Conservation (phyloP, 1,140 invertebrate genomes). For the Conus ventricosus region DNA sequence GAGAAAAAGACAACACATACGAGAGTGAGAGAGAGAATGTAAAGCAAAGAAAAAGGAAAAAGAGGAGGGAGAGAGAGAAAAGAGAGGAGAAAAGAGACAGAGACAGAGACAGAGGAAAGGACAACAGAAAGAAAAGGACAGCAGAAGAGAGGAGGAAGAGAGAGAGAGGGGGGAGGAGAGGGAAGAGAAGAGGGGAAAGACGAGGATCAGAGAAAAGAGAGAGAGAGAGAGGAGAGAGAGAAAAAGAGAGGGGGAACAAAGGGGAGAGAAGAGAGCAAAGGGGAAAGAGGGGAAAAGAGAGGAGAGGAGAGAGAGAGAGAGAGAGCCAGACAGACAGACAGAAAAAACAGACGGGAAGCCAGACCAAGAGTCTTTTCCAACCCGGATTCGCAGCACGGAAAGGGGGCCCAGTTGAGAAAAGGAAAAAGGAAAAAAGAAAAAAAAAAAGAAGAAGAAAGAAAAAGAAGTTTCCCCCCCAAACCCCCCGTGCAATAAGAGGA, state of each 20-base stretch:
- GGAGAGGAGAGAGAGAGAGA: constrained; percentile 10
- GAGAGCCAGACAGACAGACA: neutral
- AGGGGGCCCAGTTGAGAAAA: too few relatives aligned
- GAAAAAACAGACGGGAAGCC: neutral
- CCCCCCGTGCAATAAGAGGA: too few relatives aligned
- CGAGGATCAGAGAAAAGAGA: neutral
- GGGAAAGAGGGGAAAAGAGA: constrained; percentile 21
- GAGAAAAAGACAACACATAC: neutral
- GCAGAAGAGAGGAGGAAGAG: neutral
- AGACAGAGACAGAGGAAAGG: neutral
- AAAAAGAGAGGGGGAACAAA: neutral
- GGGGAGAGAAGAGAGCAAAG: neutral
- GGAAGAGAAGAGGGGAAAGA: too few relatives aligned
- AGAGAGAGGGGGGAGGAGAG: too few relatives aligned
- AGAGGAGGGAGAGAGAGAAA: neutral
- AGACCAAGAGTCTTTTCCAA: neutral
- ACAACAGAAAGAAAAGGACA: neutral
- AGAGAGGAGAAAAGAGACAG: neutral
- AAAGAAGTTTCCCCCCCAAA: too few relatives aligned
- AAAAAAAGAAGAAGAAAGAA: too few relatives aligned
- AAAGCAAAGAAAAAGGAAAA: neutral
- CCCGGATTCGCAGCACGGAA: too few relatives aligned
- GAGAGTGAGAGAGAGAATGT: neutral
- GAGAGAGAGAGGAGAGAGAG: neutral
- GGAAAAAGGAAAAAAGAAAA: too few relatives aligned